Conservation (phyloP, 2,113 vertebrate genomes). For the Cyphomyrus plagiostoma region DNA sequence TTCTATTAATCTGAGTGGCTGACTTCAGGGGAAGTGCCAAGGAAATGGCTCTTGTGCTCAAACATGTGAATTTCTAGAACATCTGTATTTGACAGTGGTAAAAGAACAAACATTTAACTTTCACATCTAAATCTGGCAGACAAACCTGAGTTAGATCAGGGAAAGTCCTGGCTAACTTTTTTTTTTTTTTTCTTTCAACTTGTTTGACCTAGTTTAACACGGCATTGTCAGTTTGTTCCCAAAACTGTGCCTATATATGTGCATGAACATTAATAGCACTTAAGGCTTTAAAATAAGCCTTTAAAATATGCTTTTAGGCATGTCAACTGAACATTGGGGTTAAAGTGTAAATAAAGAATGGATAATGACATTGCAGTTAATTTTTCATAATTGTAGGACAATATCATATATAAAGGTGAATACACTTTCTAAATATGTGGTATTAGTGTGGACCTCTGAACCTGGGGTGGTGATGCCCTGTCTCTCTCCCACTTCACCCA, state of each 20-base stretch:
- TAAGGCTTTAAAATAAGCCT: not conserved
- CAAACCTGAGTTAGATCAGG: not conserved
- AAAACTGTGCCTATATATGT: too few relatives aligned
- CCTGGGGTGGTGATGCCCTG: not conserved
- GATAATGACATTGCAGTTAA: not conserved
- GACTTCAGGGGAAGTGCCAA: not conserved
- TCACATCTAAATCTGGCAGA: not conserved
- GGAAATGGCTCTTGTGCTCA: not conserved
- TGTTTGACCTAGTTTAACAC: too few relatives aligned
- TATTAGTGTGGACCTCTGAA: not conserved
- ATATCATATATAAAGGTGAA: not conserved
- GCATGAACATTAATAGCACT: too few relatives aligned
- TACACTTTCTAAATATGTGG: not conserved
- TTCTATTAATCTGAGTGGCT: not conserved
- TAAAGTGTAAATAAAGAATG: not conserved
- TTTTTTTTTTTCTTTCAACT: too few relatives aligned
- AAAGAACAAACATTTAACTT: not conserved
- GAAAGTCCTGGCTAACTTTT: too few relatives aligned
- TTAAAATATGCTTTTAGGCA: not conserved
- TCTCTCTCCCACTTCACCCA: not conserved
- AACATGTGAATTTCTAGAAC: not conserved
- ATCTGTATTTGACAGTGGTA: too few relatives aligned
- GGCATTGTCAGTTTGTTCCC: too few relatives aligned
- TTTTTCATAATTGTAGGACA: not conserved
- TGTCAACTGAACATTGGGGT: not conserved